Percentiles rank a stretch among this genome's conserved stretches.
Conservation (phyloP, 2,797 vertebrate species). For the Pipistrellus pipistrellus region DNA sequence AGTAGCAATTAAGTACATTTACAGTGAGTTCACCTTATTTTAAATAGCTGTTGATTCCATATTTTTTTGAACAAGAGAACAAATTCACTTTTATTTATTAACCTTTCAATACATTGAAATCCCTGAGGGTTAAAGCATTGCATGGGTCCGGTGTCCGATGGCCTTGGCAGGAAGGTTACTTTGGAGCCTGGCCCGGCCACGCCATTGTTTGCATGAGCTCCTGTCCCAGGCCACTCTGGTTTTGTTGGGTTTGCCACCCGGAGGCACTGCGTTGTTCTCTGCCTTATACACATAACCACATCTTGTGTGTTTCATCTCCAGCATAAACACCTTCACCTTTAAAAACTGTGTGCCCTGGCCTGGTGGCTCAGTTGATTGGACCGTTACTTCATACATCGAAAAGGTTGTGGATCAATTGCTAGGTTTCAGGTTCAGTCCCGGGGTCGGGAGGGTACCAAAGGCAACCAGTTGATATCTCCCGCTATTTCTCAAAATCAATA, state of each 20-base stretch:
- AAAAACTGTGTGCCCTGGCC: background rate
- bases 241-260: background rate
- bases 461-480: background rate
- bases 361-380: background rate
- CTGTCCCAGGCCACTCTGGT: background rate
- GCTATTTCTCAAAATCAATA: background rate
- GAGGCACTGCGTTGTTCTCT: background rate
- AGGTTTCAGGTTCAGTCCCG: background rate
- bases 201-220: background rate
- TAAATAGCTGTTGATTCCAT: constrained; percentile 21
- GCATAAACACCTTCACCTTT: background rate
- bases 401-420: background rate
- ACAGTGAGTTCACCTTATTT: background rate
- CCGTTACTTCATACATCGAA: background rate
- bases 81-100: background rate
- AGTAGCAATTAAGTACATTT: too few relatives aligned
- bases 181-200: background rate
- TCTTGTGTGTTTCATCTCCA: background rate
- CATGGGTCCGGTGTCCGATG: background rate
- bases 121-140: background rate
- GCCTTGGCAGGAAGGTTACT: background rate
- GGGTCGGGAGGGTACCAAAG: background rate
- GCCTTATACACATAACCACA: background rate
- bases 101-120: background rate
- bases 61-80: background rate